These are phyloP conservation scores for Malthinus flaveolus DNA, from an alignment of 2,888 invertebrate genomes.

Conservation along the genomic window DNA sequence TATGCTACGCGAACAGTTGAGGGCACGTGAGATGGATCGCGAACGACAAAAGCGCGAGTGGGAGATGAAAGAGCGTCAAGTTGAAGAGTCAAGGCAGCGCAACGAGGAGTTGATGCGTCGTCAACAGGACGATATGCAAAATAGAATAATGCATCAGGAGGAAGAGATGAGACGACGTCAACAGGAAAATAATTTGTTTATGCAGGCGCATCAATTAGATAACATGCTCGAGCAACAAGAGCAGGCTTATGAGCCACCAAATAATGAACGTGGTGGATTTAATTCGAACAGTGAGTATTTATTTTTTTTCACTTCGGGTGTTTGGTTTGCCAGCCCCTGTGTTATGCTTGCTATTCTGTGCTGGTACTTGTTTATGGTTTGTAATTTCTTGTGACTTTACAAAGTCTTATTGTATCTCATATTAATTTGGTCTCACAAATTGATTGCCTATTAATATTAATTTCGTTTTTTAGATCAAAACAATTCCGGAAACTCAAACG, in stretches of 20 bases:
- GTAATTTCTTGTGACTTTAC: too few species aligned
- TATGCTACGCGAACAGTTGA: conserved; percentile 85
- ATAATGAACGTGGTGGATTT: conserved; percentile 15
- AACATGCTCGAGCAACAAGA: conserved; percentile 72
- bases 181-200: conserved; percentile 85
- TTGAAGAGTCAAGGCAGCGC: conserved; percentile 72
- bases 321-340: too few species aligned
- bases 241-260: conserved; percentile 52
- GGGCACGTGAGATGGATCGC: conserved; percentile 83
- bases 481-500: neutral
- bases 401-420: too few species aligned
- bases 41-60: conserved; percentile 68
- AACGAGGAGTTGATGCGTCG: conserved; percentile 65
- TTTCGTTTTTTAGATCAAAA: neutral
- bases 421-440: too few species aligned
- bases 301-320: neutral
- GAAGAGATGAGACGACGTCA: conserved; percentile 84
- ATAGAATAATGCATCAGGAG: conserved; percentile 78
- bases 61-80: conserved; percentile 57
- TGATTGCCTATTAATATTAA: neutral
- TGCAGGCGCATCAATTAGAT: conserved; percentile 67
- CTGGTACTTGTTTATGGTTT: too few species aligned
- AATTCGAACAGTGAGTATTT: conserved; percentile 24
- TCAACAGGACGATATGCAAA: conserved; percentile 77
- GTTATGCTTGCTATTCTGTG: too few species aligned